Conservation (phyloP, 37 sponge, comb jelly and placozoan species). For the Axinella damicornis region DNA sequence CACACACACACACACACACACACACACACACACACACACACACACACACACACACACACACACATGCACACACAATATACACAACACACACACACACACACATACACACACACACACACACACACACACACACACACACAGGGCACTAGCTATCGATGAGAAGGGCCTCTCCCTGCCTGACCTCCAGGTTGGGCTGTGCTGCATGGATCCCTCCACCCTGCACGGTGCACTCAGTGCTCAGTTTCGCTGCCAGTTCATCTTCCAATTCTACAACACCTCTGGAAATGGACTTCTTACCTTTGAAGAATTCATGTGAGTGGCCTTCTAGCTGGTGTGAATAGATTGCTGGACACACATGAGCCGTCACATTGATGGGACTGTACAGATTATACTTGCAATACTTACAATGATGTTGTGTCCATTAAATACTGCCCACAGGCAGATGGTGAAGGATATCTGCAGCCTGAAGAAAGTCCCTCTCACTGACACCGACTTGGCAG, state of each 20-base stretch:
- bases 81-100: no score
- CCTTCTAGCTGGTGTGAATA: neutral
- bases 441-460: slow-evolving; percentile 49
- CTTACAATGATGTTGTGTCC: no score
- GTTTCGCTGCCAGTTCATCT: slow-evolving; percentile 89
- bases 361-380: no score
- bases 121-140: no score
- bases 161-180: slow-evolving; percentile 25
- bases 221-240: slow-evolving; percentile 88
- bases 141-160: no score
- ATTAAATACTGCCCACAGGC: slow-evolving; percentile 27
- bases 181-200: slow-evolving; percentile 80
- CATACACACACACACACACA: no score
- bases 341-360: no score
- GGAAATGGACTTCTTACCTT: slow-evolving; percentile 52
- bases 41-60: no score
- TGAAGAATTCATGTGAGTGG: slow-evolving; percentile 71
- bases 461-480: slow-evolving; percentile 17
- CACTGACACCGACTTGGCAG: slow-evolving; percentile 24
- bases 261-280: slow-evolving; percentile 80
- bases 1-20: no score
- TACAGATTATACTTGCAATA: no score
- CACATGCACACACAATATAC: no score
- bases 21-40: no score
- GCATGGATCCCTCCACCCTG: slow-evolving; percentile 86